Base-by-base conservation (phyloP, 2,113 vertebrate genomes). In the Nansenia antarctica region DNA sequence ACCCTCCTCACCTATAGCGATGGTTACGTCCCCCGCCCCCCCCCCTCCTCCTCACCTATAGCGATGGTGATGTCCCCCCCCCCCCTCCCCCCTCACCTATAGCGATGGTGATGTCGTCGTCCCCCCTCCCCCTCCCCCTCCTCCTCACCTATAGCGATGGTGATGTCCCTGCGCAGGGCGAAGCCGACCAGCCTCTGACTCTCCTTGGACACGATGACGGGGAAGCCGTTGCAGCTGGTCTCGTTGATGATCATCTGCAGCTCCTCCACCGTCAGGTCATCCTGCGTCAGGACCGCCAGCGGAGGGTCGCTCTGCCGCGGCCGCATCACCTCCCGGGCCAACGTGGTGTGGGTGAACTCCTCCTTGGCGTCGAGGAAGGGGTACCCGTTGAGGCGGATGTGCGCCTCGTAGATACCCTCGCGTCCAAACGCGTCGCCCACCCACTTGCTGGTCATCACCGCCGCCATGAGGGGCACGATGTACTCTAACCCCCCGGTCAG, bases 371-470 rank as follows among this genome's bases (percentile, higher is more conserved):
- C 98, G 86, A 99, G 83, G 91, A 99, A 99, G 67, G 98, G 98
- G 88, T 99, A 99, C 4, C 98, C 98, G 15, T 99, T 99, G 83
- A 99, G 91, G 9, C 97, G 95, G 84, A 99, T 99, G 88, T 99
- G 98, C 0, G 98, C 92, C 87, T 99, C 98, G 35, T 99, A 99
- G 88, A 99, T 99, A 42, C 98, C 98, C 92, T 98, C 96, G 12
- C 98, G 93, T 14, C 98, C 98, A 52, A 99, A 99, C 12, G 98
- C 98, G 60, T 99, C 98, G 26, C 98, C 98, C 82, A 99, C 98
- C 98, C 98, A 99, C 84, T 99, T 99, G 91, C 97, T 99, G 89
- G 98, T 99, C 98, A 99, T 99, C 72, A 99, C 96, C 4, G 98
- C 98, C 2, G 97, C 98, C 98, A 99, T 99, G 34, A 99, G 94